phyloP scores from a whole-genome alignment of 2,113 vertebrate species.

The Scophthalmus maximus region DNA sequence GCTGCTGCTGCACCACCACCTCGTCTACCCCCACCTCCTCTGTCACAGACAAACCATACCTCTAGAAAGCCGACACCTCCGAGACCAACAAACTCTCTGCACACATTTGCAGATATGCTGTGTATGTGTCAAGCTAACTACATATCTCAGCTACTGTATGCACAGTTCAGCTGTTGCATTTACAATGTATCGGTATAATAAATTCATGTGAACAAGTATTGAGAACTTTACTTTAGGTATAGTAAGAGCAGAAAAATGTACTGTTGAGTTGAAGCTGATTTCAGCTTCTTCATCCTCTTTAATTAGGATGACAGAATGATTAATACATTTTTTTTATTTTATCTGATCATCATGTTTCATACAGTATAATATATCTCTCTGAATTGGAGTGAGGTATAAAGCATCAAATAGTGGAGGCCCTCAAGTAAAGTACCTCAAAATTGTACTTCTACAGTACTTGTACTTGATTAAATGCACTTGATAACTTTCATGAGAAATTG shows the following conservation, averaged over 20 bases:
- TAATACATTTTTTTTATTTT: no score
- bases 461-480: no score
- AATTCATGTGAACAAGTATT: not conserved
- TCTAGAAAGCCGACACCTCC: constrained; percentile 84
- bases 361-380: no score
- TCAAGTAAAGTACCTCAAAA: not conserved
- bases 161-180: no score
- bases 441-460: not conserved
- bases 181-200: not conserved
- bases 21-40: constrained; percentile 37
- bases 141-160: not conserved
- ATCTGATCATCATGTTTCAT: no score
- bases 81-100: constrained; percentile 53
- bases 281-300: no score
- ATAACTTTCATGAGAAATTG: not conserved
- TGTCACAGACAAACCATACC: constrained; percentile 73
- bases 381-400: no score
- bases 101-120: constrained; percentile 27
- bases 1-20: constrained; percentile 57
- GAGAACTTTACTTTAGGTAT: no score
- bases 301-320: no score
- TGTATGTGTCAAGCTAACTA: not conserved
- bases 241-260: not conserved
- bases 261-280: no score
- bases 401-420: not conserved